Base-by-base conservation (phyloP, 2,797 vertebrate species). In the Lepidocolaptes lacrymiger region DNA sequence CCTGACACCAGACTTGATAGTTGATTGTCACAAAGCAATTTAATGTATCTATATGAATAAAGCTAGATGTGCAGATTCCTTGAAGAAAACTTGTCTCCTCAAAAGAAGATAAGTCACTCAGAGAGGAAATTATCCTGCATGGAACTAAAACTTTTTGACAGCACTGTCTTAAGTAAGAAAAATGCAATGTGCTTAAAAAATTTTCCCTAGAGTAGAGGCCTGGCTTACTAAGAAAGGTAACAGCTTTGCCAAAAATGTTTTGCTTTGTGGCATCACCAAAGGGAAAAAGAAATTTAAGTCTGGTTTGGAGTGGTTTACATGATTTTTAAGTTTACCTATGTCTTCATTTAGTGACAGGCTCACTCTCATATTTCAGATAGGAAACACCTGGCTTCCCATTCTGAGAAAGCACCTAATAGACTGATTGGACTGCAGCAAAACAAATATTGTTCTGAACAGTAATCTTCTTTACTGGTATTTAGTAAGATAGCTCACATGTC, bases 221-320 rank as follows among this genome's bases (percentile, higher is more conserved):
- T 84, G 61, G 30, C 9, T 92, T 92, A 72, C 48, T 80, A 32
- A 89, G 61, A 89, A 92, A 85, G 85, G 37, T 64, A 88, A 75
- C 51, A 75, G 59, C 27, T 93, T 93, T 91, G 73, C 69, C 76
- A 64, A 91, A 95, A 76, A 84, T 36, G 1, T 56, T 94, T 81
- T 72, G 68, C 36, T 86, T 28, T 61, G 41, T 79, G 54, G 48
- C 46, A 81, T 93, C 52, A 93, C 89, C 83, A 93, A 96, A 95
- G 91, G 79, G 55, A 63, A 64, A 81, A 61, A 51, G 55, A 89
- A 78, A 68, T 36, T 85, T 41, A 49, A 62, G 41, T 12, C 20
- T 73, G 55, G 32, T 75, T 81, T 86, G 28, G 56, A 74, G 55
- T 49, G 22, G 58, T 85, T 91, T 94, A 89, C 61, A 22, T 62